Conservation (phyloP, 2,888 invertebrate genomes). For the Microplitis deprimator region DNA sequence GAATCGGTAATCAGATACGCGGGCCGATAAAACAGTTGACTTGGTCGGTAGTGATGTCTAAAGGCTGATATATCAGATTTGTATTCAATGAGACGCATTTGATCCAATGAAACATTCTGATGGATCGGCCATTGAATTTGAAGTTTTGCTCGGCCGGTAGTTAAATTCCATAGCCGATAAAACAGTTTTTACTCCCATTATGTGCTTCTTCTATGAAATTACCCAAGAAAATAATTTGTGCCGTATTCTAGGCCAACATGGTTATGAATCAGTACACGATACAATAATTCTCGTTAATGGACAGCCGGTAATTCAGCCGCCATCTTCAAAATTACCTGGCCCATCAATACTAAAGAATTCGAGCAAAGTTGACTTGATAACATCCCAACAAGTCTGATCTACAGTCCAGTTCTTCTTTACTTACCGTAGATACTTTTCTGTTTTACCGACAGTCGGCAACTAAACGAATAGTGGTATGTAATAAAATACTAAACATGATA, state of each 20-base stretch:
- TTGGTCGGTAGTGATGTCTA: too few relatives aligned
- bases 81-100: too few relatives aligned
- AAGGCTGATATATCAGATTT: too few relatives aligned
- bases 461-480: neutral
- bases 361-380: constrained; percentile 67
- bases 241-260: constrained; percentile 57
- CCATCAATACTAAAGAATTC: constrained; percentile 69
- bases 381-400: constrained; percentile 68
- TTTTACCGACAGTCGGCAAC: neutral
- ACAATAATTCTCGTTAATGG: constrained; percentile 72
- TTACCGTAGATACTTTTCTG: neutral
- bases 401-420: constrained; percentile 50
- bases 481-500: neutral
- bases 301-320: constrained; percentile 67
- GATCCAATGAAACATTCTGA: too few relatives aligned
- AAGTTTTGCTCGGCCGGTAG: too few relatives aligned
- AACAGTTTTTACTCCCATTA: too few relatives aligned
- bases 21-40: too few relatives aligned
- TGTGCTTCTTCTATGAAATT: too few relatives aligned
- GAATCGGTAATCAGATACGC: too few relatives aligned
- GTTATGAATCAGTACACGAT: constrained; percentile 72
- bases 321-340: constrained; percentile 65
- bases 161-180: too few relatives aligned
- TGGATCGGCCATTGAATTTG: too few relatives aligned
- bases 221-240: too few relatives aligned